phyloP scores from a whole-genome alignment of 37 sponge, comb jelly and placozoan species.

The Eunapius fragilis region DNA sequence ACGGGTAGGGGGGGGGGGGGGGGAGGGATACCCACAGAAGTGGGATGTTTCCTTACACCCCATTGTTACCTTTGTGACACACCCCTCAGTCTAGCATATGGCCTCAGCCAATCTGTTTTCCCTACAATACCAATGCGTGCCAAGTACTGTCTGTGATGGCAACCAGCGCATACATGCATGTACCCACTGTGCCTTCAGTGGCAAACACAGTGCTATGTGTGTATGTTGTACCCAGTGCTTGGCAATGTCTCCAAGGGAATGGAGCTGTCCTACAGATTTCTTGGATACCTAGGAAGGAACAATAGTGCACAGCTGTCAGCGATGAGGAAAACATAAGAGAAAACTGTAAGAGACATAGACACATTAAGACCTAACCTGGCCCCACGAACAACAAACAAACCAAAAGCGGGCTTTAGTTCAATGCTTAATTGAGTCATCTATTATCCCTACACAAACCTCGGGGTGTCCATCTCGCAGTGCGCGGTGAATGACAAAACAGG shows the following conservation, averaged over 20 bases:
- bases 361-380: too few relatives aligned
- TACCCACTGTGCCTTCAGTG: not conserved
- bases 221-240: conserved; percentile 87
- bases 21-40: too few relatives aligned
- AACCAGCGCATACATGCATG: not conserved
- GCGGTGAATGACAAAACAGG: conserved; percentile 78
- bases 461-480: conserved; percentile 85
- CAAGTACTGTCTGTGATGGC: not conserved
- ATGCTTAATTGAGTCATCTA: not conserved
- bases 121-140: not conserved
- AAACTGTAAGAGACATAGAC: too few relatives aligned
- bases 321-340: too few relatives aligned
- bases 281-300: conserved; percentile 44
- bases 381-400: not conserved
- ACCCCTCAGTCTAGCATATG: not conserved
- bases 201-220: too few relatives aligned
- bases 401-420: not conserved
- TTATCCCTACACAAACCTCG: conserved; percentile 45
- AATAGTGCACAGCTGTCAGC: too few relatives aligned
- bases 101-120: not conserved
- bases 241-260: conserved; percentile 52
- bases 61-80: not conserved
- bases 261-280: conserved; percentile 27
- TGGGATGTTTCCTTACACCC: not conserved
- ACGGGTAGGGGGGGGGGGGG: too few relatives aligned